Evolutionary conservation across 2,888 invertebrate species (phyloP), one percentile per base, ranked within the genome.

Genomic region (Eustalomyia histrio): DNA sequence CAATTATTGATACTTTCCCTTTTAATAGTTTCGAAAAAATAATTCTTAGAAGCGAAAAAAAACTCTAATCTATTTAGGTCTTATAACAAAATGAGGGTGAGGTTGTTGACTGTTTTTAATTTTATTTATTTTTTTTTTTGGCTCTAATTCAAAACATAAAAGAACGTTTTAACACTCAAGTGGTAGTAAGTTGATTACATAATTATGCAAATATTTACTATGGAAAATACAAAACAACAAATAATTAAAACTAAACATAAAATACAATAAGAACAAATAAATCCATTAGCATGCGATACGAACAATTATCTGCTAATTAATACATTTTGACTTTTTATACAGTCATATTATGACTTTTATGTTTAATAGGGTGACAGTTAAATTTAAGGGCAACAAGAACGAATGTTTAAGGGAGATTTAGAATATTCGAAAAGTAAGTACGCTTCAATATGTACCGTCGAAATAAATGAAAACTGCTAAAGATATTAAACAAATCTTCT

Each of bases 181-280:
- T 87, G 83, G 71, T 86, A 84, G 86, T 85, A 82, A 85, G 85
- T 83, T 87, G 88, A 87, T 88, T 86, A 88, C 87, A 87, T 87
- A 88, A 88, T 88, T 88, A 88, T 87, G 88, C 88, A 89, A 88
- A 88, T 88, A 53, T 60, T 47, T 53, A 55, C 29, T 47, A 29
- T 35, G 17, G 63, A 55, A 29, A 68, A 29, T 61, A 14, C 8
- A 12, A 29, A 43, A 14, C 35, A 53, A 18, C 47, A 60, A 53
- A 52, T 50, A 52, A 61, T 61, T 43, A 72, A 39, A 39, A 35
- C 8, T 35, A 35, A 6, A 39, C 39, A 39, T 39, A 39, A 39
- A 12, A 39, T 12, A 39, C 39, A 39, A 39, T 39, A 39, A 39
- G 39, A 39, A 39, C 39, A 6, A 39, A 39, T 39, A 12, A 39